Evolutionary conservation across 2,113 vertebrate genomes (phyloP).

Genomic region (Apeltes quadracus): DNA sequence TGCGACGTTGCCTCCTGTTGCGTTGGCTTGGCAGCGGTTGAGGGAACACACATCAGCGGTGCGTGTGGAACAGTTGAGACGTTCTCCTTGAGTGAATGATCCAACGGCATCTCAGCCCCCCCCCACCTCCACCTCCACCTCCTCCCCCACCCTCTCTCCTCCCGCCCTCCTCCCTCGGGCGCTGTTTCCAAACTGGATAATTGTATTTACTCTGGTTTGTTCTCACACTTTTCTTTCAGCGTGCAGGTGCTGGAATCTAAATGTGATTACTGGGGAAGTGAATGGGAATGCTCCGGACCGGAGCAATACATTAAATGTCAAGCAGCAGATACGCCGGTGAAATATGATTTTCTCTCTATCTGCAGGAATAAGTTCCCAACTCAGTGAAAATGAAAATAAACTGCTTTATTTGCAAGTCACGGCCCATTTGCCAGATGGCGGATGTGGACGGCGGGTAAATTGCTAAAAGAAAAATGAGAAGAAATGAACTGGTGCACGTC

Average conservation of each 20-base stretch:
- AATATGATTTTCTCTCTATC: constrained; percentile 64
- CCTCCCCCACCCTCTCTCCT: too few relatives aligned
- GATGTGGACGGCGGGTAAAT: constrained; percentile 40
- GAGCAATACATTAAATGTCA: constrained; percentile 72
- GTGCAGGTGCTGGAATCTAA: constrained; percentile 50
- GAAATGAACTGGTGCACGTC: constrained; percentile 33
- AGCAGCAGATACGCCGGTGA: constrained; percentile 50
- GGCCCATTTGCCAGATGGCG: constrained; percentile 50
- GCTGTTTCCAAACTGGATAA: constrained; percentile 42
- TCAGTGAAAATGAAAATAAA: constrained; percentile 59
- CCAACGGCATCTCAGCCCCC: constrained; percentile 22
- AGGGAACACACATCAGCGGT: background rate
- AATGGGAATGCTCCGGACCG: constrained; percentile 50
- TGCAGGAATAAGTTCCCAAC: constrained; percentile 59
- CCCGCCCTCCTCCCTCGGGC: background rate
- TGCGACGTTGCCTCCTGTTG: background rate
- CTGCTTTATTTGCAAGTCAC: constrained; percentile 50
- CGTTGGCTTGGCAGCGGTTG: background rate
- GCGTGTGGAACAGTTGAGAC: background rate
- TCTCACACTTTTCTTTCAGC: constrained; percentile 51
- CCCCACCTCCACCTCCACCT: too few relatives aligned
- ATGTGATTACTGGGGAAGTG: constrained; percentile 56
- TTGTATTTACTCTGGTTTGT: constrained; percentile 56
- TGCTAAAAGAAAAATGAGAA: constrained; percentile 16
- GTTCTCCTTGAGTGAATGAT: constrained; percentile 6